phyloP scores from a whole-genome alignment of 2,888 invertebrate genomes.

The Oscheius onirici region DNA sequence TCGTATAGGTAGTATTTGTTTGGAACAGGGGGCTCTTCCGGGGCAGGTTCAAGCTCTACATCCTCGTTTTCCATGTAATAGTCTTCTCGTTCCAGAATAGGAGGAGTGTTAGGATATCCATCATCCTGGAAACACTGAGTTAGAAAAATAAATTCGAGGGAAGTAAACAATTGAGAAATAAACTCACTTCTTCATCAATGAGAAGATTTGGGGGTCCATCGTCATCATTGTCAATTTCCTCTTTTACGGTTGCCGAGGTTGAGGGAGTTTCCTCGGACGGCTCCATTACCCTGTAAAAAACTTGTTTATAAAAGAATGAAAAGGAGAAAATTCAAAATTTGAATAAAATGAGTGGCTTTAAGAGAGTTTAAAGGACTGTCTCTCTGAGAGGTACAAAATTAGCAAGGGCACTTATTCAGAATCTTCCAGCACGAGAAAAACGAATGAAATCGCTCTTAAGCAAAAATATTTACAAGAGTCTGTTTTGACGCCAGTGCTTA shows the following conservation, averaged over 20 bases:
- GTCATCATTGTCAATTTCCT: background rate
- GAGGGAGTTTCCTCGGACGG: background rate
- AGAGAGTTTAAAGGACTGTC: background rate
- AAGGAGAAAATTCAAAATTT: background rate
- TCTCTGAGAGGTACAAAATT: background rate
- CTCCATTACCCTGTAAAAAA: background rate
- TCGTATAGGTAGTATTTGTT: background rate
- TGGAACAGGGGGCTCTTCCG: background rate
- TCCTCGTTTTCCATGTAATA: constrained; percentile 24
- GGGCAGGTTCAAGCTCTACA: background rate
- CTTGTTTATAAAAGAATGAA: background rate
- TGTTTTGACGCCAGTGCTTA: too few relatives aligned
- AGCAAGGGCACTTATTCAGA: too few relatives aligned
- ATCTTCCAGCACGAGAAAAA: too few relatives aligned
- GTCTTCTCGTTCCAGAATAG: constrained; percentile 21
- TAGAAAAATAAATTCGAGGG: too few relatives aligned
- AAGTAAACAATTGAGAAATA: background rate
- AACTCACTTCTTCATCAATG: background rate
- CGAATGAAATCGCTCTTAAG: too few relatives aligned
- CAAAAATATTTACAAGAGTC: too few relatives aligned
- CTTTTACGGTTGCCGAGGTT: background rate
- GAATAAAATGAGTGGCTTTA: background rate
- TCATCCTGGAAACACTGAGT: constrained; percentile 4
- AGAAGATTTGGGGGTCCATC: constrained; percentile 5
- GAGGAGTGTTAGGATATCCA: constrained; percentile 26